Evolutionary conservation across 2,797 vertebrate genomes (phyloP), one percentile per base, ranked within the genome.

Genomic region (Urosaurus nigricauda): DNA sequence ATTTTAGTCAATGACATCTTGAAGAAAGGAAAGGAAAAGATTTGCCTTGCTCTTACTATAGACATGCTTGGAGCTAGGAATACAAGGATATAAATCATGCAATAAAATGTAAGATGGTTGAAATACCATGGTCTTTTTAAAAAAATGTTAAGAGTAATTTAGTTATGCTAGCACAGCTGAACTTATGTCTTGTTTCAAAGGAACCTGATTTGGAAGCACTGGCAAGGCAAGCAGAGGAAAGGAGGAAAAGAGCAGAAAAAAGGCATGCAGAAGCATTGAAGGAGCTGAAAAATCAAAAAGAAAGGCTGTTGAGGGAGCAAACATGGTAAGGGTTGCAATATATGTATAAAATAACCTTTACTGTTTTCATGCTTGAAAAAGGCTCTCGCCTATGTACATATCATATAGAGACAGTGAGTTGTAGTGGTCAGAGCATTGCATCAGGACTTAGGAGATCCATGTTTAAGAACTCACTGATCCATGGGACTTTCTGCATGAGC

Each of bases 251-350:
- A 95, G 99, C 99, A 26, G 97, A 97, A 87, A 94, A 93, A 17
- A 98, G 98, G 82, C 98, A 98, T 29, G 95, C 95, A 89, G 97
- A 98, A 91, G 99, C 99, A 9, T 94, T 99, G 80, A 97, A 96
- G 93, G 96, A 98, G 81, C 97, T 99, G 84, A 98, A 98, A 93
- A 95, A 94, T 2, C 97, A 98, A 88, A 98, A 94, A 92, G 97
- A 98, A 83, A 96, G 96, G 86, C 91, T 97, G 19, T 91, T 95
- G 29, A 95, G 92, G 93, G 97, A 95, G n/a, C 97, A 97, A 90
- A 95, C 90, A 84, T 95, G 97, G 99, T 99, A 92, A 92, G 80
- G 83, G 2, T 71, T 79, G 0, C 84, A 84, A 13, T 0, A 24
- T 86, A 0, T 3, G 11, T n/a, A 13, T 6, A 43, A 26, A 56